Evolutionary conservation across 2,797 vertebrate species (phyloP).

Genomic region (Podargus strigoides): DNA sequence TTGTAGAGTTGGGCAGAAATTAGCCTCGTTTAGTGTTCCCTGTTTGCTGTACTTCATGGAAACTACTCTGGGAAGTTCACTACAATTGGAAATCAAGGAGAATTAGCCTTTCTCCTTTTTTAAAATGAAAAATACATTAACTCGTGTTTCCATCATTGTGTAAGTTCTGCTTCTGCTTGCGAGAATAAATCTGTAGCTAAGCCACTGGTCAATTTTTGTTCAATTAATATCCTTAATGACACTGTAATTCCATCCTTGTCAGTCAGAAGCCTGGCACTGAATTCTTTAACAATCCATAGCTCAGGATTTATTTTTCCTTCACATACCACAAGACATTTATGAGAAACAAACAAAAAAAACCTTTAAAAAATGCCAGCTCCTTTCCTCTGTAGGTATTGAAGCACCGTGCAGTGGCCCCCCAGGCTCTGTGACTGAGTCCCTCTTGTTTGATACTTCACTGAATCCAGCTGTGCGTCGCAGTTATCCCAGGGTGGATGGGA

Average conservation of each 20-base stretch:
- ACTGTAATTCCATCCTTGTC: background rate
- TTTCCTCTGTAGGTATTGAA: no score
- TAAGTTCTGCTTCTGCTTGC: background rate
- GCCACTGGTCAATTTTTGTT: background rate
- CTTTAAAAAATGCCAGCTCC: no score
- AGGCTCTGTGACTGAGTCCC: background rate
- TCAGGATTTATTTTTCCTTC: background rate
- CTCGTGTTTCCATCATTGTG: background rate
- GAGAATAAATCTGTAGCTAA: background rate
- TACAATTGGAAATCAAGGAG: background rate
- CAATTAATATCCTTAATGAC: conserved; percentile 6
- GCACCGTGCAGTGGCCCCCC: fast-evolving
- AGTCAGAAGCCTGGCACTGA: background rate
- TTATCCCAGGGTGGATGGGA: background rate
- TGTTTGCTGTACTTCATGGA: background rate
- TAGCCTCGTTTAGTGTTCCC: background rate
- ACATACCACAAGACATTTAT: background rate
- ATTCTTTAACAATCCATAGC: background rate
- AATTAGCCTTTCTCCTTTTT: background rate
- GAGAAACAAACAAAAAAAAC: no score
- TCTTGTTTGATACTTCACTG: fast-evolving
- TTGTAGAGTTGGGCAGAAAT: background rate
- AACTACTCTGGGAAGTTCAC: background rate
- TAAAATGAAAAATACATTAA: background rate
- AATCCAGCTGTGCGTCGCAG: background rate